phyloP scores from a whole-genome alignment of 64 coral and sea anemone genomes.

The Platygyra sinensis region DNA sequence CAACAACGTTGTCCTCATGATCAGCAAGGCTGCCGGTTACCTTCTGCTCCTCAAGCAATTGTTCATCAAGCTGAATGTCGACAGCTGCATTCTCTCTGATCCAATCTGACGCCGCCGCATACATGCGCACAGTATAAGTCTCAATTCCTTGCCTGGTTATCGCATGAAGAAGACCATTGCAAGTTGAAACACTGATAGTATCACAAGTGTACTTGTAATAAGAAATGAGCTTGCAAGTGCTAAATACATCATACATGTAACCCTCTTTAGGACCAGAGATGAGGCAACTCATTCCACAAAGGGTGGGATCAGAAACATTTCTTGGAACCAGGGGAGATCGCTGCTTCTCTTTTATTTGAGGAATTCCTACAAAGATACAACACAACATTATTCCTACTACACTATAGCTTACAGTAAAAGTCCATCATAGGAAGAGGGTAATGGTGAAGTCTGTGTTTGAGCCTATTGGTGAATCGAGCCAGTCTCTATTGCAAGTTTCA shows the following conservation, averaged over 20 bases:
- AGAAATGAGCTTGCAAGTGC: constrained; percentile 54
- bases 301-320: constrained; percentile 16
- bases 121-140: constrained; percentile 91
- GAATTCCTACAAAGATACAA: constrained; percentile 1
- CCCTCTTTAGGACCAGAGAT: constrained; percentile 92
- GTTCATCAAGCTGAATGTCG: neutral
- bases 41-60: neutral
- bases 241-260: constrained; percentile 77
- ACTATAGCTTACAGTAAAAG: no score
- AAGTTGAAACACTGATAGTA: constrained; percentile 69
- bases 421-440: no score
- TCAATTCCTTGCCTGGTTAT: constrained; percentile 84
- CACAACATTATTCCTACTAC: neutral
- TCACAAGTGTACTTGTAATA: constrained; percentile 80
- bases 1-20: neutral
- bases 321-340: constrained; percentile 48
- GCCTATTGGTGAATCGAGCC: no score
- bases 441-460: no score
- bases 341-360: constrained; percentile 13
- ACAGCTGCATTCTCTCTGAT: constrained; percentile 6
- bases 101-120: constrained; percentile 82
- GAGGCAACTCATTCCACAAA: constrained; percentile 80
- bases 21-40: constrained; percentile 1
- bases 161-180: constrained; percentile 77
- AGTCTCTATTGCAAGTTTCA: no score